A percentile compares a stretch with the other conserved stretches of the same genome.
phyloP scores from a whole-genome alignment of 2,888 invertebrate species.

The Thecocarcelia acutangulata region DNA sequence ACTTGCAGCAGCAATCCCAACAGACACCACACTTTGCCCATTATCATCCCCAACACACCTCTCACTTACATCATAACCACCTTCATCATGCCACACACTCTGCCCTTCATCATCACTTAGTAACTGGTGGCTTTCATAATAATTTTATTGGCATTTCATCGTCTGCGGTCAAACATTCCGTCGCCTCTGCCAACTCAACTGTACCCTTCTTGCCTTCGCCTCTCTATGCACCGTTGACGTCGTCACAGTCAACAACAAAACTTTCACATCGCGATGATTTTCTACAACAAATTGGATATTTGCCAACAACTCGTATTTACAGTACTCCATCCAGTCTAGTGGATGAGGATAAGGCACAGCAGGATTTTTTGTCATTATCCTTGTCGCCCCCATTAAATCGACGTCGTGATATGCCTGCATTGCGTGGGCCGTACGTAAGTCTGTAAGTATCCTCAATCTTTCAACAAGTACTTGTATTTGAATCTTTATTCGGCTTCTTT shows the following conservation, averaged over 20 bases:
- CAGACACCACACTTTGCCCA: constrained; percentile 70
- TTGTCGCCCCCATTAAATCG: constrained; percentile 81
- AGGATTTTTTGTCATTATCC: constrained; percentile 81
- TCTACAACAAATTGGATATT: constrained; percentile 80
- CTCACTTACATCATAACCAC: constrained; percentile 74
- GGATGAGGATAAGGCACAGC: constrained; percentile 79
- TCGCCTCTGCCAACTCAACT: constrained; percentile 67
- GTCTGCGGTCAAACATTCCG: constrained; percentile 67
- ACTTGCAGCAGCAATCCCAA: constrained; percentile 74
- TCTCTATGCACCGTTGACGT: constrained; percentile 73
- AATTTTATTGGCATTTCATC: constrained; percentile 63
- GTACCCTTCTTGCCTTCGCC: constrained; percentile 61
- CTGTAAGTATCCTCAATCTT: constrained; percentile 77
- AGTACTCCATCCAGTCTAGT: constrained; percentile 78
- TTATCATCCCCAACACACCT: constrained; percentile 64
- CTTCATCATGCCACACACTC: constrained; percentile 73
- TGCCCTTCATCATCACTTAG: constrained; percentile 70
- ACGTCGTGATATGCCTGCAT: constrained; percentile 80
- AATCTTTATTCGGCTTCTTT: constrained; percentile 3
- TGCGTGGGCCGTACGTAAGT: constrained; percentile 81
- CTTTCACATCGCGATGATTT: constrained; percentile 81
- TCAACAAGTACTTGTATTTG: constrained; percentile 1
- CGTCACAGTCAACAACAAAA: constrained; percentile 79
- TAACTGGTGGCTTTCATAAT: constrained; percentile 61
- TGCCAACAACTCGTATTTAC: constrained; percentile 80